Evolutionary conservation across 2,113 vertebrate species (phyloP), one percentile per base, ranked within the genome.

Genomic region (Scopus umbretta): DNA sequence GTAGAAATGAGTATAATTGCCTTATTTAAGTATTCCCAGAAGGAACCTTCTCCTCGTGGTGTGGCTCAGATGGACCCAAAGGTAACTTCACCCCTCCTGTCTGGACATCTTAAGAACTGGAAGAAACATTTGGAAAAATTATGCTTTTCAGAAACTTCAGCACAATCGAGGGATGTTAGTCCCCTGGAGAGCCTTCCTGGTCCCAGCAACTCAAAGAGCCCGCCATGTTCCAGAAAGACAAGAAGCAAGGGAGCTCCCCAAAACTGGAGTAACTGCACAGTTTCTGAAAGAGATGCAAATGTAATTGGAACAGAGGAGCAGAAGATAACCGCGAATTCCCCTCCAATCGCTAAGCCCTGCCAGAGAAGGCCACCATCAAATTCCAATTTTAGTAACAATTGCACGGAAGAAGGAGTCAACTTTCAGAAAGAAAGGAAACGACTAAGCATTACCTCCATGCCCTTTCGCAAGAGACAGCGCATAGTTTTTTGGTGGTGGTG

Each of bases 11-110:
- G 96, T 21, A 80, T 98, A 81, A 94, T 34, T 3, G 67, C 73
- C 40, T 83, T 98, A 71, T 98, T 98, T 84, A 96, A 75, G 47
- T 97, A 87, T 58, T 97, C 98, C 25, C 96, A 96, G 88, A 88
- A 71, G 71, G 59, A 83, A 34, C 62, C 93, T 80, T 27, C 62
- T 30, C 61, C 26, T 26, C 49, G 0, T 47, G 26, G 13, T 27
- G 12, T 52, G 16, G 50, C 72, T 9, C 80, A 91, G 34, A 76
- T 27, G 9, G 36, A 75, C 18, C 90, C 96, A 36, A 84, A 32
- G 30, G 2, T 12, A 47, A 29, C 4, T 3, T 76, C 94, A 17
- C 11, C 36, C 11, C 8, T 59, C n/a, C 34, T 7, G 1, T 19
- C 12, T 22, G 63, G 22, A 43, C 80, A 49, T 5, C 38, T 21